phyloP scores from a whole-genome alignment of 2,888 invertebrate genomes.

The Spisula solida region DNA sequence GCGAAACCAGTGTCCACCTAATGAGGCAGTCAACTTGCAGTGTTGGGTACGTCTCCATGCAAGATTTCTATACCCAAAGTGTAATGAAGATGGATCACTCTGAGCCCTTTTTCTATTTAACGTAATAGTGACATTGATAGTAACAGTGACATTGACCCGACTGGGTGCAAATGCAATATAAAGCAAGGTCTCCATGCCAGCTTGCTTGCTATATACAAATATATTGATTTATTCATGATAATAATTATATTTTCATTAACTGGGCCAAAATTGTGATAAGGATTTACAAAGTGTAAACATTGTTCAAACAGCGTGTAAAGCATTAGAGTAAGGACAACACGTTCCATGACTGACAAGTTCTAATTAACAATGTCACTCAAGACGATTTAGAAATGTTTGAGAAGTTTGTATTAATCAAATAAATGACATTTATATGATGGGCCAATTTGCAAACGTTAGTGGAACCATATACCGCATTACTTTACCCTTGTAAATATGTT shows the following conservation, averaged over 20 bases:
- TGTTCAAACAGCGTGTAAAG: neutral
- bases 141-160: too few species aligned
- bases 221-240: too few species aligned
- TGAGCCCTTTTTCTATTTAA: too few species aligned
- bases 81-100: too few species aligned
- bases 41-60: too few species aligned
- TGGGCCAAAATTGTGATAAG: neutral
- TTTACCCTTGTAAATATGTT: neutral
- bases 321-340: neutral
- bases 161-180: too few species aligned
- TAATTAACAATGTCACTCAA: conserved; percentile 18
- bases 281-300: neutral
- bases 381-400: conserved; percentile 6
- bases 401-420: conserved; percentile 7
- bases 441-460: conserved; percentile 18
- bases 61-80: too few species aligned
- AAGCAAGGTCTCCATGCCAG: too few species aligned
- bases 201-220: too few species aligned
- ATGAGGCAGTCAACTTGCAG: too few species aligned
- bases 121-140: too few species aligned
- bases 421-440: conserved; percentile 27
- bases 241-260: neutral
- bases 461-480: neutral
- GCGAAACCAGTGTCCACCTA: too few species aligned
- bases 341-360: conserved; percentile 21